Base-by-base conservation (phyloP, 2,113 vertebrate genomes). In the Cairina moschata region DNA sequence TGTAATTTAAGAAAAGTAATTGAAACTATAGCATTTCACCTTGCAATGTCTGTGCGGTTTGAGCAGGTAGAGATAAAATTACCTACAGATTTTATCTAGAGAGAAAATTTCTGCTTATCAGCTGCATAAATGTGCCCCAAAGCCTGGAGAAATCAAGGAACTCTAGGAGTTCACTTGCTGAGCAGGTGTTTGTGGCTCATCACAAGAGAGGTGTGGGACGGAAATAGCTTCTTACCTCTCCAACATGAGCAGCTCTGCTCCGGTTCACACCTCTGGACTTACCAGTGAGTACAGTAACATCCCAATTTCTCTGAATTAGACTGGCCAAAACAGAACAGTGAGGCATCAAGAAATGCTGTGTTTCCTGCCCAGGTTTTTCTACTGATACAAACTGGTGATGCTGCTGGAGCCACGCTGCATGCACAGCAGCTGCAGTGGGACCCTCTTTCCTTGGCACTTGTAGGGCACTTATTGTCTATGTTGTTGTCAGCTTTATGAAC, bases 1-100 rank as follows among this genome's bases (percentile, higher is more conserved):
- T 65, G 76, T 36, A 73, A 31, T 90, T 93, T 88, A 88, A 96
- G 89, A 52, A 81, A 88, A 94, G 77, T 79, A 93, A 93, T 94
- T 81, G 82, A 93, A 96, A 75, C 79, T 17, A 17, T n/a, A 32
- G 75, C 60, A 75, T 91, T 80, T 86, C 79, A 86, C 93, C 67
- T 84, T 32, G 52, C 10, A 2, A 31, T 28, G 21, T 62, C 54
- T 48, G 54, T 74, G 38, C n/a, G 6, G 72, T 75, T 90, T 91
- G 68, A 93, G 52, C 52, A 8, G 34, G 34, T 36, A n/a, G 50
- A 38, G 56, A 13, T 25, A 52, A 25, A 52, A 52, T 52, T 58
- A 42, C 29, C 86, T 48, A 31, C 60, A 92, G 91, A 96, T 83
- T 77, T 52, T 65, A n/a, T 66, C 76, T 55, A 55, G 29, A 55